phyloP scores from a whole-genome alignment of 2,113 vertebrate genomes.

The Chroicocephalus ridibundus region DNA sequence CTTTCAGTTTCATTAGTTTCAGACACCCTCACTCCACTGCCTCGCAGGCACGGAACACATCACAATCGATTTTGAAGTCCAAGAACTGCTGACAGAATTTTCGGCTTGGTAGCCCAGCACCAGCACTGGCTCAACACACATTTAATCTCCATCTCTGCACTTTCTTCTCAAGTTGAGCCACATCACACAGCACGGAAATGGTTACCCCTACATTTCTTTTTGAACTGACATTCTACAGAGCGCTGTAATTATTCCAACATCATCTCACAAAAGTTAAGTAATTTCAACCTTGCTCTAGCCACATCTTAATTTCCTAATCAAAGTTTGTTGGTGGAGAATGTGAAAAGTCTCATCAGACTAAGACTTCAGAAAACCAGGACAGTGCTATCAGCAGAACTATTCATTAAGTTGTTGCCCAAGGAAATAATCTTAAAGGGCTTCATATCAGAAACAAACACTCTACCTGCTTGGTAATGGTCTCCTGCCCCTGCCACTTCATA shows the following conservation, averaged over 20 bases:
- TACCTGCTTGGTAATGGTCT: slow-evolving; percentile 75
- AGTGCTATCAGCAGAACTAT: background rate
- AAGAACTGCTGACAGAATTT: background rate
- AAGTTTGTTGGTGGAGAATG: background rate
- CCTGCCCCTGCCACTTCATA: slow-evolving; percentile 77
- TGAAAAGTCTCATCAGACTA: background rate
- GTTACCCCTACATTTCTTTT: background rate
- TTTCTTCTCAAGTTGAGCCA: background rate
- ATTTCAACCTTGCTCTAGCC: background rate
- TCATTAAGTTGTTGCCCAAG: background rate
- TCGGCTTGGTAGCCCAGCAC: background rate
- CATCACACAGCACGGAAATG: background rate
- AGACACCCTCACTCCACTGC: background rate
- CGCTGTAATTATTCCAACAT: background rate
- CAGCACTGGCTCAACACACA: background rate
- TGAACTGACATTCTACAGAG: background rate
- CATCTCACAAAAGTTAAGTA: background rate
- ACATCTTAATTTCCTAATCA: background rate
- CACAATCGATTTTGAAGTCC: background rate
- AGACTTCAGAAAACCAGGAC: background rate
- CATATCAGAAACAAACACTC: background rate
- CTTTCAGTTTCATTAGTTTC: background rate
- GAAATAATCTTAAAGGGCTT: background rate
- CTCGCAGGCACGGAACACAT: background rate
- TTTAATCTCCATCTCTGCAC: background rate